These are phyloP conservation scores for Columba guinea DNA, from an alignment of 2,797 vertebrate species.

Conservation along the genomic window DNA sequence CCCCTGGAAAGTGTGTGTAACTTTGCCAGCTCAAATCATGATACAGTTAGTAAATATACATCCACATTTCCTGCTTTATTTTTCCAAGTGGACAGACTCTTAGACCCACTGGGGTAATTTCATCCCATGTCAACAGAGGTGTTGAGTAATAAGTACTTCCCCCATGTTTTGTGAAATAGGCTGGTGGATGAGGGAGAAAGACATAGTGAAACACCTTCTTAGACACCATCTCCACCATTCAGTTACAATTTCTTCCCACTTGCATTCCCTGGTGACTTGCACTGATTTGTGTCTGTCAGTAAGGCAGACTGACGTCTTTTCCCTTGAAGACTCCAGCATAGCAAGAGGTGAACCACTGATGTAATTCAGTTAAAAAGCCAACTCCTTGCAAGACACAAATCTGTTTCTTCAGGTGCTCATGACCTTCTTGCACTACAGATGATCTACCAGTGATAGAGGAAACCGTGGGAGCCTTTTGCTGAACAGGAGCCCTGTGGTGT, in stretches of 20 bases:
- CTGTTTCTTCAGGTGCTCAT: background rate
- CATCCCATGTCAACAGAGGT: background rate
- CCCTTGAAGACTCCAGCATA: background rate
- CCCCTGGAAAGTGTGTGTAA: background rate
- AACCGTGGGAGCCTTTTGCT: background rate
- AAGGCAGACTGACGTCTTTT: background rate
- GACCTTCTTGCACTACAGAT: background rate
- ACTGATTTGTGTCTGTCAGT: background rate
- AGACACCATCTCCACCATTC: background rate
- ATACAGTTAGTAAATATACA: background rate
- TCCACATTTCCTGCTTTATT: background rate
- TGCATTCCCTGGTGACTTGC: background rate
- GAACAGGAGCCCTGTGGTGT: rapidly evolving
- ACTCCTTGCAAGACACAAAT: background rate
- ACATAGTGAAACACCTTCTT: background rate
- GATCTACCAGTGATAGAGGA: background rate
- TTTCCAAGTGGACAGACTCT: background rate
- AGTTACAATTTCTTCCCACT: background rate
- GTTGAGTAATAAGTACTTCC: background rate
- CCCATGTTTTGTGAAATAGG: background rate
- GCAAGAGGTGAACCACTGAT: background rate
- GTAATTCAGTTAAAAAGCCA: background rate
- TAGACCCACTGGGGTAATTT: background rate
- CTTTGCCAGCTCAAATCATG: background rate
- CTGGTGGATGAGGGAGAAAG: background rate